A percentile compares a stretch with the other conserved stretches of the same genome.
These are phyloP conservation scores for Apus apus DNA, from an alignment of 2,113 vertebrate genomes.

Conservation along the genomic window DNA sequence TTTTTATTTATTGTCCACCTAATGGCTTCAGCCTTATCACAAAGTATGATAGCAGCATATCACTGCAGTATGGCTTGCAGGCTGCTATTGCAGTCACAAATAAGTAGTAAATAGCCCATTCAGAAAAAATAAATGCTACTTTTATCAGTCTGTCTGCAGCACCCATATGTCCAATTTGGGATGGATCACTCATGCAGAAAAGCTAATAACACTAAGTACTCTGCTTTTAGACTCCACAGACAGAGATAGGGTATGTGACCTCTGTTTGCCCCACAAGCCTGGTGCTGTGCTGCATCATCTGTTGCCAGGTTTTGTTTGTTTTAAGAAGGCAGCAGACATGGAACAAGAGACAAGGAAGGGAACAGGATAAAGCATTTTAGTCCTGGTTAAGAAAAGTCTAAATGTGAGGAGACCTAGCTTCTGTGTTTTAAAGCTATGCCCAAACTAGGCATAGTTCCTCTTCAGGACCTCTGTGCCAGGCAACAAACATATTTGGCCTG, in stretches of 20 bases:
- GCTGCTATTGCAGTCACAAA: neutral
- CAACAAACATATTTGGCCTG: neutral
- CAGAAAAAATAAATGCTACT: constrained; percentile 10
- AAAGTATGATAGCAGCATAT: neutral
- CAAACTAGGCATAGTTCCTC: neutral
- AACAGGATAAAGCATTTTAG: neutral
- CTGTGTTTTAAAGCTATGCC: neutral
- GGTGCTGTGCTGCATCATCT: neutral
- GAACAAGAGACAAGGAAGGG: neutral
- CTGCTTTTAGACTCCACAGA: constrained; percentile 4
- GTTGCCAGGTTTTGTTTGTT: neutral
- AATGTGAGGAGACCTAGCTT: neutral
- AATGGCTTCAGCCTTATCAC: constrained; percentile 41
- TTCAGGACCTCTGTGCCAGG: neutral
- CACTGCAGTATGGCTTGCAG: neutral
- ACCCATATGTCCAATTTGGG: constrained; percentile 24
- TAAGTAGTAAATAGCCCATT: constrained; percentile 15
- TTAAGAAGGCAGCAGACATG: neutral
- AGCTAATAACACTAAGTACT: constrained; percentile 1
- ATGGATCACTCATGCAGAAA: constrained; percentile 25
- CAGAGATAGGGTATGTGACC: neutral
- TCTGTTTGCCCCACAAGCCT: neutral
- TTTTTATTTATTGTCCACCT: neutral
- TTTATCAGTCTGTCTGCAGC: neutral
- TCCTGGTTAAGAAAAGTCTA: neutral